Evolutionary conservation across 2,888 invertebrate genomes (phyloP).

Genomic region (Brachyopa scutellaris): DNA sequence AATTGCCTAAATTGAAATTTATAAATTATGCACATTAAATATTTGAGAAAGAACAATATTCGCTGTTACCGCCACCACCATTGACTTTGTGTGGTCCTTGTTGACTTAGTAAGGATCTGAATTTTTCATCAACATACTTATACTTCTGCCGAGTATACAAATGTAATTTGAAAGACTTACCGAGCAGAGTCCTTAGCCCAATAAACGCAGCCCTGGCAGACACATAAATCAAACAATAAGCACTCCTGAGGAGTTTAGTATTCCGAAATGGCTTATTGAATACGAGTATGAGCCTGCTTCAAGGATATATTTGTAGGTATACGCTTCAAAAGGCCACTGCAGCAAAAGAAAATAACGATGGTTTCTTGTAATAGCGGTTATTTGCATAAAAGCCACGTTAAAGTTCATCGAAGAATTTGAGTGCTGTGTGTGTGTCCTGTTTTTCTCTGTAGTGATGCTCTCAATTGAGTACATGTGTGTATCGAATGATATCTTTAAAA

Average conservation of each 20-base stretch:
- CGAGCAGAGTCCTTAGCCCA: constrained; percentile 52
- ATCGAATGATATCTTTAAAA: constrained; percentile 4
- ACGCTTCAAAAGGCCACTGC: constrained; percentile 38
- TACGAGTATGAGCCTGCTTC: constrained; percentile 78
- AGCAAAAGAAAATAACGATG: constrained; percentile 64
- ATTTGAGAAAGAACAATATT: constrained; percentile 57
- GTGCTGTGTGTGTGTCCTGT: constrained; percentile 46
- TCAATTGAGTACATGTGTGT: constrained; percentile 31
- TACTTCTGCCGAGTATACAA: constrained; percentile 20
- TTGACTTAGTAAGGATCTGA: constrained; percentile 62
- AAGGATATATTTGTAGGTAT: too few species aligned
- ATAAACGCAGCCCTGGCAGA: constrained; percentile 76
- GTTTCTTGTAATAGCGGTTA: constrained; percentile 77
- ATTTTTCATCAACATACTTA: constrained; percentile 66
- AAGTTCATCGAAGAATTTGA: constrained; percentile 76
- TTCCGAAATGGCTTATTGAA: constrained; percentile 81
- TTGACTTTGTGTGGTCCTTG: constrained; percentile 5
- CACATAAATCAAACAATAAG: constrained; percentile 82
- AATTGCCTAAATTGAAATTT: constrained; percentile 71
- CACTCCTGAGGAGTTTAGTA: constrained; percentile 76
- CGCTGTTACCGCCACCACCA: background rate
- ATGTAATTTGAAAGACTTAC: constrained; percentile 44
- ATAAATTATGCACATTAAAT: constrained; percentile 72
- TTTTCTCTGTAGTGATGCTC: constrained; percentile 52
- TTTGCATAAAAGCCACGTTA: constrained; percentile 82